A percentile compares a stretch with the other conserved stretches of the same genome.
Conservation (phyloP, 2,113 vertebrate genomes). For the Poecilia latipinna region DNA sequence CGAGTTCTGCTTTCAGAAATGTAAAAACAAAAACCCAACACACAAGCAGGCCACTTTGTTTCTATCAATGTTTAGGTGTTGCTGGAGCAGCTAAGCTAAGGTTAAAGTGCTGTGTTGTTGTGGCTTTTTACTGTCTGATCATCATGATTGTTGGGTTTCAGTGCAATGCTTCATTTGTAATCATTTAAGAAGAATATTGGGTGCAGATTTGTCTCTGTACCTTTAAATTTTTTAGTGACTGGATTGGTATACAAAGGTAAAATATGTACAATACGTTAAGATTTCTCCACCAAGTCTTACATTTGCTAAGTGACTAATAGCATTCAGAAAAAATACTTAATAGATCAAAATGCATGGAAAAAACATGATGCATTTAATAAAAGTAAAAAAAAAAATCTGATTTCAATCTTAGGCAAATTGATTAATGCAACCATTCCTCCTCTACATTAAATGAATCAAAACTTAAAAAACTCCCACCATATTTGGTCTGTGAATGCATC, state of each 20-base stretch:
- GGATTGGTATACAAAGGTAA: neutral
- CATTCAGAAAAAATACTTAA: too few relatives aligned
- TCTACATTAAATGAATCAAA: too few relatives aligned
- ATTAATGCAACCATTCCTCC: too few relatives aligned
- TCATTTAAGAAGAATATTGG: neutral
- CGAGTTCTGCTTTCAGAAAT: slow-evolving; percentile 19
- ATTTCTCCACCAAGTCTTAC: too few relatives aligned
- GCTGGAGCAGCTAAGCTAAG: slow-evolving; percentile 21
- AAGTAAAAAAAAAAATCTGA: neutral
- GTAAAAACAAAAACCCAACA: neutral
- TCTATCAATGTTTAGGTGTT: slow-evolving; percentile 3
- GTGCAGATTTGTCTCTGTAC: neutral
- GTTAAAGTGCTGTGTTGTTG: slow-evolving; percentile 25
- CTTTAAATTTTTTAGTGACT: neutral
- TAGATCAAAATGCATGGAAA: neutral
- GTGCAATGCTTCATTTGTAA: slow-evolving; percentile 48
- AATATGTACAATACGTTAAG: too few relatives aligned
- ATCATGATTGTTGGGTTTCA: slow-evolving; percentile 27
- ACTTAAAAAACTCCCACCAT: too few relatives aligned
- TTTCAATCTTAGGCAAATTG: too few relatives aligned
- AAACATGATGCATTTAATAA: too few relatives aligned
- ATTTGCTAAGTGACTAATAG: too few relatives aligned
- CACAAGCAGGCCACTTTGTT: slow-evolving; percentile 1
- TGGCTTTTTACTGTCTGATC: slow-evolving; percentile 14
- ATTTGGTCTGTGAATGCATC: too few relatives aligned